Conservation (phyloP, 2,888 invertebrate genomes). For the Drosophila hamatofila region DNA sequence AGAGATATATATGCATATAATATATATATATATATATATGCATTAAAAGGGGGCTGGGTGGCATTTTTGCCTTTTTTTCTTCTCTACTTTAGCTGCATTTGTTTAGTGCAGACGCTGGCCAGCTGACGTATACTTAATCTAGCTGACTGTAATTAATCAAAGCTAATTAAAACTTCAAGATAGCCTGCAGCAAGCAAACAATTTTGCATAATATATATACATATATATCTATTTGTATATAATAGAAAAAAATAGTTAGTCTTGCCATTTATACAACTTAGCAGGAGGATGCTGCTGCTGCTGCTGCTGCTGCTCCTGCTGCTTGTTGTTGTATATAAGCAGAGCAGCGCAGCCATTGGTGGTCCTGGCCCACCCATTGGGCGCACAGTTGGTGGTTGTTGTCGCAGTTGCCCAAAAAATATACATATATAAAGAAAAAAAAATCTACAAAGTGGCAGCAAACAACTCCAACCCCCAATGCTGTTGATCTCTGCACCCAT, state of each 20-base stretch:
- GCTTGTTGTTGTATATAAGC: constrained; percentile 69
- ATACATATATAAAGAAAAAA: constrained; percentile 5
- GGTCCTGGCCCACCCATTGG: constrained; percentile 72
- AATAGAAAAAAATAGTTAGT: constrained; percentile 11
- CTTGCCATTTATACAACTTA: constrained; percentile 51
- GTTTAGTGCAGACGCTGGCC: constrained; percentile 12
- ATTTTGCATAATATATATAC: constrained; percentile 33
- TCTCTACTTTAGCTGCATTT: constrained; percentile 11
- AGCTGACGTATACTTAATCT: constrained; percentile 53
- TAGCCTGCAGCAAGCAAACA: constrained; percentile 19
- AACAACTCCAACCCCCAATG: constrained; percentile 11
- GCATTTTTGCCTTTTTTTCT: neutral
- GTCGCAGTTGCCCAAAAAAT: constrained; percentile 48
- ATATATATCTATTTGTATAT: constrained; percentile 5
- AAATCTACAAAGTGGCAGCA: constrained; percentile 44
- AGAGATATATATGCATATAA: neutral
- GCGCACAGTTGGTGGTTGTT: constrained; percentile 57
- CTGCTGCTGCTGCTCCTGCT: constrained; percentile 13
- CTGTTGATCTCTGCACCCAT: constrained; percentile 39
- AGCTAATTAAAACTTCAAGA: constrained; percentile 57
- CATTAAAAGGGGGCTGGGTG: neutral
- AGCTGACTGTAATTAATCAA: constrained; percentile 15
- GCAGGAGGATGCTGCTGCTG: constrained; percentile 8
- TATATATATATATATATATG: neutral
- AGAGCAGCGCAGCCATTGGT: constrained; percentile 71